phyloP scores from a whole-genome alignment of 2,888 invertebrate genomes.

The Monoplex corrugatus region DNA sequence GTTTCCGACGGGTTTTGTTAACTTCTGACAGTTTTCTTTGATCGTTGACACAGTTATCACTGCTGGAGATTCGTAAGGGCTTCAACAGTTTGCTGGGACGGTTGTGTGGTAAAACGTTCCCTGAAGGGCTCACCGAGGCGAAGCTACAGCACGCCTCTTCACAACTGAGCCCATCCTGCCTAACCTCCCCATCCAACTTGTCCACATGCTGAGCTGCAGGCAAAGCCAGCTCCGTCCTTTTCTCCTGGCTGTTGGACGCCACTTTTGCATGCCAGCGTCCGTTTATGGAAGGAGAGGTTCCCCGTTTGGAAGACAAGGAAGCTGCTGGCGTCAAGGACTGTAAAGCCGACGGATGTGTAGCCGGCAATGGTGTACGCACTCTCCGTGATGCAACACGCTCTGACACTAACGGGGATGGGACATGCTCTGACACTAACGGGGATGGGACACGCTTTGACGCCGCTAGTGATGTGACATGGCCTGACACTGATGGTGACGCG shows the following conservation, averaged over 20 bases:
- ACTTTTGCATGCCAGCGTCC: background rate
- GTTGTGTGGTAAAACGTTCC: slow-evolving; percentile 53
- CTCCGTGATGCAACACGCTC: too few species aligned
- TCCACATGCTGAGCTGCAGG: slow-evolving; percentile 55
- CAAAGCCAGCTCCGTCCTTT: background rate
- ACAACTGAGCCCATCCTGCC: slow-evolving; percentile 47
- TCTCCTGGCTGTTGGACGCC: background rate
- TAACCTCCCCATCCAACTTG: slow-evolving; percentile 50
- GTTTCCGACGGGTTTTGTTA: slow-evolving; percentile 64
- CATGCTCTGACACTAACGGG: too few species aligned
- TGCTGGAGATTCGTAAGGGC: slow-evolving; percentile 55
- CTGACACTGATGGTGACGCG: background rate
- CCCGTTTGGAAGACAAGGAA: background rate
- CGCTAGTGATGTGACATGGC: background rate
- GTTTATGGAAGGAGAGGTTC: background rate
- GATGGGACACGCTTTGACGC: too few species aligned
- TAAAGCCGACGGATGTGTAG: background rate
- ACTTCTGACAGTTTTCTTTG: slow-evolving; percentile 67
- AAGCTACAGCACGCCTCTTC: slow-evolving; percentile 38
- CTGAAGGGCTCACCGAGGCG: slow-evolving; percentile 44
- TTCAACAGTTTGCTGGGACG: slow-evolving; percentile 62
- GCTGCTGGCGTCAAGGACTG: background rate
- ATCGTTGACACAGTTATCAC: slow-evolving; percentile 62
- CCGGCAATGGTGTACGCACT: too few species aligned
- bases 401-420: too few species aligned